These are phyloP conservation scores for Platichthys flesus DNA, from an alignment of 2,113 vertebrate genomes.

Conservation along the genomic window DNA sequence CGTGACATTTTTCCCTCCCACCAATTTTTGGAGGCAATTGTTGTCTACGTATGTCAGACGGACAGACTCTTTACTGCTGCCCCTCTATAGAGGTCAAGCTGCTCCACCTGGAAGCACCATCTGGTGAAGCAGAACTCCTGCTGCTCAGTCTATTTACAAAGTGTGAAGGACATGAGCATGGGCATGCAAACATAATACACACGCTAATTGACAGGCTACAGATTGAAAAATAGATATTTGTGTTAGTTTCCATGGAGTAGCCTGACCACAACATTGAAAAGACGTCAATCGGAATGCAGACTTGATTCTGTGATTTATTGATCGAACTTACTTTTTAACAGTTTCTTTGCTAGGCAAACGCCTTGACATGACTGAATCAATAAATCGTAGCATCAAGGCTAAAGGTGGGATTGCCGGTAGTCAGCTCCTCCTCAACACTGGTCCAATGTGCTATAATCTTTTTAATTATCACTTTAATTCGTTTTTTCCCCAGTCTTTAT, in stretches of 20 bases:
- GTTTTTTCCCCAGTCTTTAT: too few relatives aligned
- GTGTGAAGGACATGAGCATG: slow-evolving; percentile 31
- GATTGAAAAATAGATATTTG: slow-evolving; percentile 2
- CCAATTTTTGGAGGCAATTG: background rate
- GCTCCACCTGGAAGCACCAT: slow-evolving; percentile 66
- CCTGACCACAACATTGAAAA: background rate
- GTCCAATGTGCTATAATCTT: background rate
- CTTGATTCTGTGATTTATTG: slow-evolving; percentile 3
- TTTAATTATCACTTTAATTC: background rate
- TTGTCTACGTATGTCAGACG: slow-evolving; percentile 33
- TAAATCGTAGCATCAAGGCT: too few relatives aligned
- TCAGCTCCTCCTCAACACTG: background rate
- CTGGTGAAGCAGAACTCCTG: slow-evolving; percentile 43
- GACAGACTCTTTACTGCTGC: slow-evolving; percentile 43
- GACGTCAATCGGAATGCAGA: too few relatives aligned
- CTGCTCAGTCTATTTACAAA: slow-evolving; percentile 48
- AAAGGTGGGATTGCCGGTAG: too few relatives aligned
- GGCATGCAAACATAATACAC: background rate
- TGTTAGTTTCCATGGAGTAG: background rate
- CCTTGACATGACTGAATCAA: too few relatives aligned
- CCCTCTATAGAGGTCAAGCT: slow-evolving; percentile 40
- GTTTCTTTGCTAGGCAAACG: too few relatives aligned
- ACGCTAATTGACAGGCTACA: background rate
- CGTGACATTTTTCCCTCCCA: background rate
- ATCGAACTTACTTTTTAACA: background rate